Conservation (phyloP, 1,140 invertebrate species). For the Aphelenchoides besseyi region DNA sequence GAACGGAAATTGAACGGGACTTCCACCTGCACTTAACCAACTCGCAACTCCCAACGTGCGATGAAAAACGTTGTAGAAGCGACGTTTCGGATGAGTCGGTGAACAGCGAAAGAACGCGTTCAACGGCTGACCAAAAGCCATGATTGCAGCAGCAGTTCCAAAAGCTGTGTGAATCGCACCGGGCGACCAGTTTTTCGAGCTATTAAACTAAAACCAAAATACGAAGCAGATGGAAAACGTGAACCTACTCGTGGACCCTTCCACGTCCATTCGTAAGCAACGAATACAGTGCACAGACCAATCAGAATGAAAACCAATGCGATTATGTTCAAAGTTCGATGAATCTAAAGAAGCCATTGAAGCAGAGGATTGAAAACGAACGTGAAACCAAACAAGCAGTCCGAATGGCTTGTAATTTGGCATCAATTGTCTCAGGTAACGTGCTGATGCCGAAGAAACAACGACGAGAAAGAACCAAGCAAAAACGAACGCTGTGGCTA, state of each 20-base stretch:
- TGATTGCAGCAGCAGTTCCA: not conserved
- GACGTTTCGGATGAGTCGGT: not conserved
- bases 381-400: slow-evolving; percentile 11
- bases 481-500: slow-evolving; percentile 1
- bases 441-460: not conserved
- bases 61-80: not conserved
- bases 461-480: slow-evolving; percentile 5
- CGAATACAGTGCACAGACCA: not conserved
- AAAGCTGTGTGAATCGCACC: not conserved
- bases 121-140: slow-evolving; percentile 2
- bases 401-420: slow-evolving; percentile 7
- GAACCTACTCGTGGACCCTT: not conserved
- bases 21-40: not conserved
- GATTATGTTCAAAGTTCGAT: slow-evolving; percentile 7
- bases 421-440: slow-evolving; percentile 4
- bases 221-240: not conserved
- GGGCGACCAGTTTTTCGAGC: slow-evolving; percentile 7
- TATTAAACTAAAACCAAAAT: not conserved
- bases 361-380: not conserved
- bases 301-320: not conserved
- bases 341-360: not conserved
- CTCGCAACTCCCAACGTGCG: not conserved
- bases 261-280: slow-evolving; percentile 12
- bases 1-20: not conserved
- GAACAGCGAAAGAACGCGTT: not conserved